A percentile compares a stretch with the other conserved stretches of the same genome.
These are phyloP conservation scores for Sebastes minor DNA, from an alignment of 2,797 vertebrate genomes.

Conservation along the genomic window DNA sequence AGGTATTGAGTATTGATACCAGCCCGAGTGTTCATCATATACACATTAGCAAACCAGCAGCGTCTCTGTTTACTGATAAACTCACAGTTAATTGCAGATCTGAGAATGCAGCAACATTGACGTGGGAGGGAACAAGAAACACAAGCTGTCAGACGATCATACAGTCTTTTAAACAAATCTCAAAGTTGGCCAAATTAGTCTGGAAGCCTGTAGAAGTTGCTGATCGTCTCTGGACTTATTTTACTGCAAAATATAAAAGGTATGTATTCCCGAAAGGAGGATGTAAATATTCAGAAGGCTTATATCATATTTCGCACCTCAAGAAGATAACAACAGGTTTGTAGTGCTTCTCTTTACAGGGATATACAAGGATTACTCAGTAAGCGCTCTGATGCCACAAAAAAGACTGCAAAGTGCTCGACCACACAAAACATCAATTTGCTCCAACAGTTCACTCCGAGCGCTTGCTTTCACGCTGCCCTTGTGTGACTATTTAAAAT, in stretches of 20 bases:
- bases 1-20: too few relatives aligned
- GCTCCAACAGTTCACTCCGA: background rate
- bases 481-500: constrained; percentile 20
- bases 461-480: background rate
- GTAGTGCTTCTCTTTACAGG: background rate
- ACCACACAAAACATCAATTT: constrained; percentile 11
- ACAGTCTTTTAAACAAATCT: too few relatives aligned
- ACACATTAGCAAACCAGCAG: background rate
- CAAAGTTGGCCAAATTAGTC: too few relatives aligned
- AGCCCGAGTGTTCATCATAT: too few relatives aligned
- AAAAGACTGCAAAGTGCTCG: constrained; percentile 34
- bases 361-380: background rate
- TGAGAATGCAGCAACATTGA: background rate
- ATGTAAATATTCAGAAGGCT: background rate
- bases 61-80: background rate
- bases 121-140: background rate
- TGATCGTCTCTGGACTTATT: background rate
- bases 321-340: background rate
- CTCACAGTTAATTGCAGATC: background rate
- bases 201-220: background rate
- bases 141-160: too few relatives aligned
- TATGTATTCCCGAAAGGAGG: background rate
- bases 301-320: background rate
- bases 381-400: background rate
- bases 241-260: background rate